Evolutionary conservation across 2,113 vertebrate species (phyloP).

Genomic region (Probosciger aterrimus): DNA sequence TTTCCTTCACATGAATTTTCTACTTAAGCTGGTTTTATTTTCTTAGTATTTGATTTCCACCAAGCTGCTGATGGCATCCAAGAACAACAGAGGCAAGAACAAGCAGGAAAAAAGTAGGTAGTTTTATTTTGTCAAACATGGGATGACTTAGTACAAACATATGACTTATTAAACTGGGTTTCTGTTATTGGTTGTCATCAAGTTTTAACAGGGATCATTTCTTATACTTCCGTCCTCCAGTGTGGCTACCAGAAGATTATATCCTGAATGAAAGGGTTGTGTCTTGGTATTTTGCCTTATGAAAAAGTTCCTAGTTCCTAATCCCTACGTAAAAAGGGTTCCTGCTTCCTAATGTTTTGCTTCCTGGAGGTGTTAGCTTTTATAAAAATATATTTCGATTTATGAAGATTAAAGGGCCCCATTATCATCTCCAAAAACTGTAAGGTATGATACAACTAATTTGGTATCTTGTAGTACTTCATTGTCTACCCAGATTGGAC

Average conservation of each 20-base stretch:
- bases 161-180: neutral
- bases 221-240: neutral
- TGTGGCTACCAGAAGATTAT: neutral
- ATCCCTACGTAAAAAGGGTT: neutral
- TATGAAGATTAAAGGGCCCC: neutral
- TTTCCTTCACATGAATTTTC: neutral
- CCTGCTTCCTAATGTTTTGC: neutral
- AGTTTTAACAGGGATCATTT: neutral
- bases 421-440: neutral
- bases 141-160: neutral
- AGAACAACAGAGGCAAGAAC: conserved; percentile 94
- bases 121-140: neutral
- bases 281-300: neutral
- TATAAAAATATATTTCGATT: neutral
- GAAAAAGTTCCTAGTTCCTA: neutral
- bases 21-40: conserved; percentile 60
- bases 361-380: neutral
- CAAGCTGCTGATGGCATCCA: conserved; percentile 97
- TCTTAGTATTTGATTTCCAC: conserved; percentile 97
- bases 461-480: neutral
- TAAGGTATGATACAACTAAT: neutral
- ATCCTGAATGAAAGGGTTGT: neutral
- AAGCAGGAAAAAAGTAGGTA: conserved; percentile 95
- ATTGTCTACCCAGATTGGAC: neutral
- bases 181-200: neutral